These are phyloP conservation scores for Stratiolaelaps scimitus DNA, from an alignment of 1,140 invertebrate genomes.

Conservation along the genomic window DNA sequence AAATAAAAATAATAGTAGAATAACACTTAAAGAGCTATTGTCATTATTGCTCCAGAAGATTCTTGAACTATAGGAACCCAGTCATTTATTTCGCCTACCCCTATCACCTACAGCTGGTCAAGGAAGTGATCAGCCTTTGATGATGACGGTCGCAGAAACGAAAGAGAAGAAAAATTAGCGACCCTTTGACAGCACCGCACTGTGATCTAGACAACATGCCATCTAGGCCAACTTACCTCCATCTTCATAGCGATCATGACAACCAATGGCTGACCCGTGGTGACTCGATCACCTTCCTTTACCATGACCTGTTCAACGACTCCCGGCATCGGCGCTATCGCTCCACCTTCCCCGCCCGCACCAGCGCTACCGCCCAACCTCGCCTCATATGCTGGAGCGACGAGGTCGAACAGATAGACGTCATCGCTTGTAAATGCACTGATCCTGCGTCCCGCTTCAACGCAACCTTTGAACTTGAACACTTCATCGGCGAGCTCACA, in stretches of 20 bases:
- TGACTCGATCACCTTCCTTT: slow-evolving; percentile 59
- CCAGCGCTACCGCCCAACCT: slow-evolving; percentile 34
- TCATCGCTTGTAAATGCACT: slow-evolving; percentile 40
- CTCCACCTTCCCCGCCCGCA: slow-evolving; percentile 44
- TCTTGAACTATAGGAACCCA: no score
- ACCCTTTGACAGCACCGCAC: no score
- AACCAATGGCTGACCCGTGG: slow-evolving; percentile 66
- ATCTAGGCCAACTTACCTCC: slow-evolving; percentile 78
- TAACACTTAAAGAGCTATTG: slow-evolving; percentile 1
- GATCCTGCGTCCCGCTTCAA: slow-evolving; percentile 34
- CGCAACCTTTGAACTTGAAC: slow-evolving; percentile 1
- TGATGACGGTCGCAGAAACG: no score
- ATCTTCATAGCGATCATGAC: slow-evolving; percentile 99
- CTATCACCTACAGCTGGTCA: no score
- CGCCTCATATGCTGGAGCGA: slow-evolving; percentile 41
- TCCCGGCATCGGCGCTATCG: slow-evolving; percentile 84
- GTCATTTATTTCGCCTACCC: no score
- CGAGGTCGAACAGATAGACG: slow-evolving; percentile 40
- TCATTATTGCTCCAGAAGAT: no score
- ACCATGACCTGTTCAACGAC: slow-evolving; percentile 82
- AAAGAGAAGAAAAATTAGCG: no score
- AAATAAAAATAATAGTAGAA: no score
- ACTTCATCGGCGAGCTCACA: slow-evolving; percentile 12
- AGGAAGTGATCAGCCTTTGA: no score
- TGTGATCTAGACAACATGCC: no score